Evolutionary conservation across 1,140 invertebrate genomes (phyloP), one percentile per base, ranked within the genome.

Genomic region (Hyposmocoma kahamanoa): DNA sequence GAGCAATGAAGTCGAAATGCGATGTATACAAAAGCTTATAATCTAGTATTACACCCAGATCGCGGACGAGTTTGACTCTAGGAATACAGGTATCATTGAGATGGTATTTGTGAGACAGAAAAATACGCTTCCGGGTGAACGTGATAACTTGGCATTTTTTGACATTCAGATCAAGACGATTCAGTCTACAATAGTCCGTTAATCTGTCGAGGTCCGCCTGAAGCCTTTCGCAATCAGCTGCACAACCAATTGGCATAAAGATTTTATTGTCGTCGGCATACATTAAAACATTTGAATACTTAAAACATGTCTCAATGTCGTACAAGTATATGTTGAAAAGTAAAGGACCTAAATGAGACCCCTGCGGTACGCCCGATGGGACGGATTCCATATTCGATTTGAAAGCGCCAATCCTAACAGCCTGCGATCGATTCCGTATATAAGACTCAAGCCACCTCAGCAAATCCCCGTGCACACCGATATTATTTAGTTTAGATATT

Each of bases 201-300:
- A 47, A 11, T 18, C 22, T 38, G 18, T 39, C 19, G 2, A 47
- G n/a, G 24, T 47, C 45, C 1, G 22, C 13, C 19, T 47, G 45
- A 15, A 47, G 19, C 5, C 4, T 39, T 9, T 24, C 32, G 26
- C 45, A 47, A 13, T 47, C 45, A 9, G n/a, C n/a, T n/a, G n/a
- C 6, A n/a, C 21, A 30, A 30, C 20, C 3, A 19, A 20, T 20
- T 13, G 36, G 38, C 19, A 41, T 21, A 28, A 20, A 48, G 0
- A 48, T 48, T 28, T 48, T 48, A 2, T 30, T 41, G 17, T 41
- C 46, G 36, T 47, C 45, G 0, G 45, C 32, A 20, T 47, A 47
- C 32, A 38, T 38, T 13, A 47, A 18, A 30, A 22, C 24, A 10
- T 15, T 19, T 20, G 38, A 28, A 21, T 48, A 19, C 2, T 26